Evolutionary conservation across 2,888 invertebrate species (phyloP), one percentile per base, ranked within the genome.

Genomic region (Zygaena filipendulae): DNA sequence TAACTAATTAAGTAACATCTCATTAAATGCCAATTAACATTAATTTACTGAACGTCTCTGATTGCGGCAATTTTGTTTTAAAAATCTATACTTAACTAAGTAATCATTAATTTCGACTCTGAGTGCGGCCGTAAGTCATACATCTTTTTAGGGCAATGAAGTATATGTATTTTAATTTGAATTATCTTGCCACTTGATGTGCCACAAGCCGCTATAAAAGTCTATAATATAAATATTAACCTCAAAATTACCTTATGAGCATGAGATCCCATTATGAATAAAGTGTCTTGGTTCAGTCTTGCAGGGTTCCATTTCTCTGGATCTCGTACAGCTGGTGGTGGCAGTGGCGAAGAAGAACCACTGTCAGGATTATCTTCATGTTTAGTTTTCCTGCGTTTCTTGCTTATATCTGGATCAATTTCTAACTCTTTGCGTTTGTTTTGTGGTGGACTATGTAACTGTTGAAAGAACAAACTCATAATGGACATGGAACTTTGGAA

Each of bases 191-290:
- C n/a, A n/a, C n/a, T n/a, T n/a, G n/a, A n/a, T n/a, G n/a, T n/a
- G n/a, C n/a, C n/a, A n/a, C n/a, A n/a, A n/a, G n/a, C 16, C 16
- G 16, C 7, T 16, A 6, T 6, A 6, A 16, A 16, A 9, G 5
- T 4, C 8, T 13, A 6, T 18, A 26, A 8, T 2, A 25, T 27
- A 28, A n/a, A n/a, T n/a, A n/a, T n/a, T n/a, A n/a, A n/a, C n/a
- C n/a, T n/a, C n/a, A n/a, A n/a, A n/a, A 32, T 43, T 53, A 79
- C 81, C 64, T 87, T 87, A 52, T 86, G 87, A 21, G 87, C 87
- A 59, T 87, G 86, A 34, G 90, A 87, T 13, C 91, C 90, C 88
- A 91, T 89, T 25, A 92, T 88, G 57, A 91, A 91, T 25, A 86
- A 54, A 1, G 90, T 89, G n/a, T 87, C 86, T 27, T 82, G 70